A percentile compares a stretch with the other conserved stretches of the same genome.
These are phyloP conservation scores for Elephas maximus DNA, from an alignment of 2,113 vertebrate genomes.

Conservation along the genomic window DNA sequence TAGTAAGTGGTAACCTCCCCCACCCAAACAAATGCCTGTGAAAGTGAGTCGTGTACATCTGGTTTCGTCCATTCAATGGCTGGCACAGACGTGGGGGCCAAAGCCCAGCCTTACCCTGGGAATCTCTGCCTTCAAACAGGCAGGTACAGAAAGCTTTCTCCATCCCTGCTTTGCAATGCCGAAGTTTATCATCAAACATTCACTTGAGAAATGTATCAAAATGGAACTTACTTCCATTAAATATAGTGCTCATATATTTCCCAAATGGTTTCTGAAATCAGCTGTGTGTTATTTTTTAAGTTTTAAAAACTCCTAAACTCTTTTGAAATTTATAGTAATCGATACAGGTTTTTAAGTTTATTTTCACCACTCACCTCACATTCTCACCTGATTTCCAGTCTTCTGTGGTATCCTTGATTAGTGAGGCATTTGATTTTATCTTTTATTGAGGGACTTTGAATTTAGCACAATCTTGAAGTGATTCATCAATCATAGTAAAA, in stretches of 20 bases:
- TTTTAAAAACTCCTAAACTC: slow-evolving; percentile 25
- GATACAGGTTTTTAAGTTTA: slow-evolving; percentile 36
- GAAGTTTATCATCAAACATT: not conserved
- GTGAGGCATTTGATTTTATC: slow-evolving; percentile 68
- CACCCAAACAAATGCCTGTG: not conserved
- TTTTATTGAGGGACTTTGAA: slow-evolving; percentile 74
- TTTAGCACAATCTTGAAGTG: slow-evolving; percentile 75
- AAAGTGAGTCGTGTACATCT: not conserved
- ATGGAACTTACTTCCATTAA: not conserved
- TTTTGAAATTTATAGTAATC: slow-evolving; percentile 68
- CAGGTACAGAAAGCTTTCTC: not conserved
- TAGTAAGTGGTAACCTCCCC: not conserved
- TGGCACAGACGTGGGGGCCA: not conserved
- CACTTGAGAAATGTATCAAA: not conserved
- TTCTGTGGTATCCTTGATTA: slow-evolving; percentile 59
- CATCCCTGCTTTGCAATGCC: not conserved
- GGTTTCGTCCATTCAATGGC: not conserved
- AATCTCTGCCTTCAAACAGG: not conserved
- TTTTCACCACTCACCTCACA: slow-evolving; percentile 32
- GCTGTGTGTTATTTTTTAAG: not conserved
- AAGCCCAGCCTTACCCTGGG: not conserved
- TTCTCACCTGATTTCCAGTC: slow-evolving; percentile 61
- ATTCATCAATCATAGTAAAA: slow-evolving; percentile 78
- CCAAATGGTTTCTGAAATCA: slow-evolving; percentile 62
- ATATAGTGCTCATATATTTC: slow-evolving; percentile 41